Conservation (phyloP, 2,113 vertebrate species). For the Patagioenas fasciata region DNA sequence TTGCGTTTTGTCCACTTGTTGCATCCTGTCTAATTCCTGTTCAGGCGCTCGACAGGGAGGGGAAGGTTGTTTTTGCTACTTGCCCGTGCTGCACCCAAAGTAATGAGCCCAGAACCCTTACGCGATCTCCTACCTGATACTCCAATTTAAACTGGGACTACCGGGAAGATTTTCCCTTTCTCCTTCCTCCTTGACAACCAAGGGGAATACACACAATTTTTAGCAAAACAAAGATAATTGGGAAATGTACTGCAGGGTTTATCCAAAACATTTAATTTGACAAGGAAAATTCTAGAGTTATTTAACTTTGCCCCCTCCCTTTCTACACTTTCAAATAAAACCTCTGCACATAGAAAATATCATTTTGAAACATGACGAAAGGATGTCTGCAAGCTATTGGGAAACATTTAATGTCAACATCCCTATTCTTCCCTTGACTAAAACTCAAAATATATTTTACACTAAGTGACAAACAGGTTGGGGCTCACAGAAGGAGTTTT, state of each 20-base stretch:
- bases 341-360: neutral
- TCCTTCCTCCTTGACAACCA: neutral
- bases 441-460: neutral
- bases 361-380: neutral
- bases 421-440: neutral
- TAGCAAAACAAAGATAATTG: neutral
- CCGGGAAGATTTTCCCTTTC: neutral
- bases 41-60: constrained; percentile 23
- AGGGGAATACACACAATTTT: neutral
- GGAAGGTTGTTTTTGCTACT: constrained; percentile 49
- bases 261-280: neutral
- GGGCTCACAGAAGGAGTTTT: neutral
- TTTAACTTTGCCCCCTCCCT: neutral
- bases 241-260: neutral
- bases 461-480: neutral
- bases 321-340: neutral
- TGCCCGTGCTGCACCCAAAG: constrained; percentile 43
- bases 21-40: constrained; percentile 66
- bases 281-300: neutral
- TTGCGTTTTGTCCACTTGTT: constrained; percentile 57
- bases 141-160: neutral
- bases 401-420: neutral
- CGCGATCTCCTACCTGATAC: constrained; percentile 20
- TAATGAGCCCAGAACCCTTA: constrained; percentile 37
- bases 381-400: neutral